Conservation (phyloP, 2,888 invertebrate genomes). For the Drosophila atroscutellata region DNA sequence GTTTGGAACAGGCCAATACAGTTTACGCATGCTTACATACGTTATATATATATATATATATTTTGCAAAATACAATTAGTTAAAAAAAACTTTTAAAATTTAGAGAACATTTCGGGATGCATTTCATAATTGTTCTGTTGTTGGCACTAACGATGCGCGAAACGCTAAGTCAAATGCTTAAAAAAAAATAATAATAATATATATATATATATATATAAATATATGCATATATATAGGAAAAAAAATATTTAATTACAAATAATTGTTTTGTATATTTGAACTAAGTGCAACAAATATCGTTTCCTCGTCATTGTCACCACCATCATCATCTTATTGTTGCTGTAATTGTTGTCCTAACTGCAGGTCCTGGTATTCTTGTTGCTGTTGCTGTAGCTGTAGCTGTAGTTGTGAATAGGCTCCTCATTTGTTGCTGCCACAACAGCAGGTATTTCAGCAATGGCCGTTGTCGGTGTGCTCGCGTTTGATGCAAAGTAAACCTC, state of each 20-base stretch:
- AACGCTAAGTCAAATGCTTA: conserved; percentile 28
- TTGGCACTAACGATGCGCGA: conserved; percentile 66
- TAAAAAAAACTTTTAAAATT: conserved; percentile 33
- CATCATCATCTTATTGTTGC: not conserved
- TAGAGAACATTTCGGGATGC: conserved; percentile 29
- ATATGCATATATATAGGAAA: not conserved
- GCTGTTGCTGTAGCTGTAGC: conserved; percentile 14
- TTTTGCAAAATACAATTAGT: conserved; percentile 57
- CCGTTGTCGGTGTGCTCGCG: conserved; percentile 53
- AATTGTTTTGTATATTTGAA: conserved; percentile 49
- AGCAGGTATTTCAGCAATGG: conserved; percentile 56
- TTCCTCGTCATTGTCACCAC: conserved; percentile 3
- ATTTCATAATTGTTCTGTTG: conserved; percentile 39
- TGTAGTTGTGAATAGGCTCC: conserved; percentile 11
- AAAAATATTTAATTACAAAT: conserved; percentile 5
- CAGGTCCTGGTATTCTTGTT: conserved; percentile 24
- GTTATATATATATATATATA: conserved; percentile 38
- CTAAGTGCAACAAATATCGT: conserved; percentile 51
- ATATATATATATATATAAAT: not conserved
- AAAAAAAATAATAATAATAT: conserved; percentile 11
- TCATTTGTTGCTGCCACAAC: conserved; percentile 28
- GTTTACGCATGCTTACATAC: conserved; percentile 28
- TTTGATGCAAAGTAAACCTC: conserved; percentile 78
- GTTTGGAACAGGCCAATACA: conserved; percentile 16
- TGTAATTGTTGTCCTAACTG: conserved; percentile 18